Conservation (phyloP, 1,140 invertebrate genomes). For the Platorchestia sp. region DNA sequence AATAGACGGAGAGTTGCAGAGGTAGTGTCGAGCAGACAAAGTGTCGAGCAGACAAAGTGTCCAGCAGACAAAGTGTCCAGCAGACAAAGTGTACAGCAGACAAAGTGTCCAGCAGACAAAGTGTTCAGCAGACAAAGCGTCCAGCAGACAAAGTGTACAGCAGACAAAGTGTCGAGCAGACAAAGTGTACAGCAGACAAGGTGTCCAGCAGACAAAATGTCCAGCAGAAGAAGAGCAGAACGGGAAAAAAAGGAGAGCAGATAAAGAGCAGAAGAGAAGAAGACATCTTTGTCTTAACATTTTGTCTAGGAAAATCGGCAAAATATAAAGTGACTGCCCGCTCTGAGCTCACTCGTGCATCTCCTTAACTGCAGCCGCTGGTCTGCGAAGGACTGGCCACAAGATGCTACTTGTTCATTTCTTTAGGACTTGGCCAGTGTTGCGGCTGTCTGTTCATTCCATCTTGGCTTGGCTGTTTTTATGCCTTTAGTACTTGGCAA, state of each 20-base stretch:
- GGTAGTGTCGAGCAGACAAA: too few relatives aligned
- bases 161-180: too few relatives aligned
- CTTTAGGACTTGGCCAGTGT: not conserved
- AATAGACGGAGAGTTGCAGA: too few relatives aligned
- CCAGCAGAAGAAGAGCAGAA: not conserved
- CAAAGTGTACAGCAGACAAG: not conserved
- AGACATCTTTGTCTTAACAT: not conserved
- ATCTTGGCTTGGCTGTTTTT: not conserved
- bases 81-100: not conserved
- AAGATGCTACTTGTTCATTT: not conserved
- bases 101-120: not conserved
- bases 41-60: not conserved
- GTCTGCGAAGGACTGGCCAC: not conserved
- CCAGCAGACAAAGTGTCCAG: not conserved
- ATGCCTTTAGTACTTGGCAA: not conserved
- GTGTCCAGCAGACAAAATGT: not conserved
- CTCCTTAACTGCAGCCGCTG: not conserved
- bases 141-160: not conserved
- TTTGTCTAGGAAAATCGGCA: not conserved
- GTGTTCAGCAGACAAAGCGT: too few relatives aligned
- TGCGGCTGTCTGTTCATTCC: not conserved
- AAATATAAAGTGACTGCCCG: not conserved
- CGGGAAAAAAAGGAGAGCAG: too few relatives aligned
- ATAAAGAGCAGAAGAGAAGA: not conserved
- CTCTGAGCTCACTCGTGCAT: not conserved